A percentile compares a stretch with the other conserved stretches of the same genome.
Evolutionary conservation across 2,113 vertebrate genomes (phyloP).

Genomic region (Ochotona curzoniae): DNA sequence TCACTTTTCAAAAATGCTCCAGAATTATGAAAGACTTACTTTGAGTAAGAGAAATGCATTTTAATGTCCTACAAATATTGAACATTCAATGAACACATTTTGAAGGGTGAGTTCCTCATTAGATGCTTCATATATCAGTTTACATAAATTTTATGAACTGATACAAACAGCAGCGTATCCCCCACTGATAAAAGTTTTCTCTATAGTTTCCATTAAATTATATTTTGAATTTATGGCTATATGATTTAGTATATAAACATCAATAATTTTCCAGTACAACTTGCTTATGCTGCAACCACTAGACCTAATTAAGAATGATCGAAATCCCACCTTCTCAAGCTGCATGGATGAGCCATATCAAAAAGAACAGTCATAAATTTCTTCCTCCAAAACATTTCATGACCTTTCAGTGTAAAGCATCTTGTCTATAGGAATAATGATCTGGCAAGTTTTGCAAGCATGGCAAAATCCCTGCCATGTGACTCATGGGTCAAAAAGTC

Average conservation of each 20-base stretch:
- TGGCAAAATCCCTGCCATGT: slow-evolving; percentile 62
- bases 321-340: slow-evolving; percentile 40
- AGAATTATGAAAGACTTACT: slow-evolving; percentile 15
- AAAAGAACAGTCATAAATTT: slow-evolving; percentile 51
- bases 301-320: slow-evolving; percentile 66
- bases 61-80: background rate
- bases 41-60: background rate
- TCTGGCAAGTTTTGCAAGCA: slow-evolving; percentile 63
- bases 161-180: background rate
- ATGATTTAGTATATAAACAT: slow-evolving; percentile 53
- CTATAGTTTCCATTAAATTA: slow-evolving; percentile 6
- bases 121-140: background rate
- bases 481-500: slow-evolving; percentile 68
- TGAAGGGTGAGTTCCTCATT: background rate
- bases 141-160: slow-evolving; percentile 30
- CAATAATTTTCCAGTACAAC: background rate
- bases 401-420: slow-evolving; percentile 60
- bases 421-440: slow-evolving; percentile 55
- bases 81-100: background rate
- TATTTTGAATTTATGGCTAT: slow-evolving; percentile 11
- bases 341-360: slow-evolving; percentile 51
- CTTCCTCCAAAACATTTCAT: slow-evolving; percentile 58
- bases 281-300: slow-evolving; percentile 28
- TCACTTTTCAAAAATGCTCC: background rate
- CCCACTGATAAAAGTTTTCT: background rate